Evolutionary conservation across 2,113 vertebrate genomes (phyloP).

Genomic region (Charina bottae): DNA sequence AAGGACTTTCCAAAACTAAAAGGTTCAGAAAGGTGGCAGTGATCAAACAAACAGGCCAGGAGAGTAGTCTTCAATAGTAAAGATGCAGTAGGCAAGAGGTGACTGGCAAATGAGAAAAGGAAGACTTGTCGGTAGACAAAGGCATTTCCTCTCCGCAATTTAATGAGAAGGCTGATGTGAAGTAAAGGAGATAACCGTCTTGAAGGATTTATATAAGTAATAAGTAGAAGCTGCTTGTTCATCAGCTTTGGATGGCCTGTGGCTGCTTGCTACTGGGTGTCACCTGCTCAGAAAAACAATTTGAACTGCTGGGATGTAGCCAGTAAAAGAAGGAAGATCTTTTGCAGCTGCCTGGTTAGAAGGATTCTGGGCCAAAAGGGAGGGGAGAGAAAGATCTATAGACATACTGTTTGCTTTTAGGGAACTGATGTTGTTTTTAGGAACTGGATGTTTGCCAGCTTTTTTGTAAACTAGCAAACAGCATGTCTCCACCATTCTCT

Average conservation of each 20-base stretch:
- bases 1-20: neutral
- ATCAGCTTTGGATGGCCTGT: conserved; percentile 5
- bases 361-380: neutral
- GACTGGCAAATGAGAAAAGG: neutral
- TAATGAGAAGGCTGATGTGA: neutral
- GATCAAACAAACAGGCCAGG: neutral
- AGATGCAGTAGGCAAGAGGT: neutral
- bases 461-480: neutral
- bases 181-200: conserved; percentile 6
- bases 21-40: neutral
- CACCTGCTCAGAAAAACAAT: conserved; percentile 7
- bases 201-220: neutral
- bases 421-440: neutral
- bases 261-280: neutral
- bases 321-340: neutral
- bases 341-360: neutral
- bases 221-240: conserved; percentile 20
- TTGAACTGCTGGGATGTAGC: neutral
- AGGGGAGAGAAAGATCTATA: neutral
- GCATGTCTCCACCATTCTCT: neutral
- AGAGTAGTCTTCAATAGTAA: neutral
- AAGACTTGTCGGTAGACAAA: neutral
- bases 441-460: neutral
- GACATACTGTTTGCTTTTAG: neutral
- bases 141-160: neutral